Percentiles rank a stretch among this genome's conserved stretches.
phyloP scores from a whole-genome alignment of 2,888 invertebrate species.

The Junonia oenone region DNA sequence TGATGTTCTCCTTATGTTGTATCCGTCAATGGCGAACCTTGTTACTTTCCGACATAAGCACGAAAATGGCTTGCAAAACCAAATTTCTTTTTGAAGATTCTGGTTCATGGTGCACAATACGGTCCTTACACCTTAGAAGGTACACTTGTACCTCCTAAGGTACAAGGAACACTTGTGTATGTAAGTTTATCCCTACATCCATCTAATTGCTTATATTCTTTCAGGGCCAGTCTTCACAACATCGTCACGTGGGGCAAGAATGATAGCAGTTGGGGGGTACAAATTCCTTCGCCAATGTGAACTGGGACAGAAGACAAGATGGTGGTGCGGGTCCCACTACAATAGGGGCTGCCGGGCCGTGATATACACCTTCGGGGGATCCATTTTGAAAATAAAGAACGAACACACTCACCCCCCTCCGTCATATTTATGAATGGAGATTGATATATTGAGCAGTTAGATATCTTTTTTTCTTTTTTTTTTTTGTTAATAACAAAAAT shows the following conservation, averaged over 20 bases:
- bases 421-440: background rate
- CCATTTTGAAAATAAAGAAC: conserved; percentile 34
- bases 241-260: conserved; percentile 35
- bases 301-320: conserved; percentile 38
- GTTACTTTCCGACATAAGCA: no score
- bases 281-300: conserved; percentile 36
- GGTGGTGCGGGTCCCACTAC: conserved; percentile 43
- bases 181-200: background rate
- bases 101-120: no score
- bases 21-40: no score
- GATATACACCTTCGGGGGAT: conserved; percentile 33
- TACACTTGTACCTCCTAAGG: no score
- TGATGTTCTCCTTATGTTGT: no score
- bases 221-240: conserved; percentile 31
- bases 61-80: no score
- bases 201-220: background rate
- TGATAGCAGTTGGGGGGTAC: conserved; percentile 36
- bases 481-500: no score
- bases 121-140: no score
- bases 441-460: no score
- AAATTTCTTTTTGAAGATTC: no score
- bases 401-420: conserved; percentile 35
- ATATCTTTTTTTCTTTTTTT: no score
- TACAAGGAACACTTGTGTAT: no score
- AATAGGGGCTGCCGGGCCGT: conserved; percentile 40